Conservation (phyloP, 1,140 invertebrate species). For the Pogonomyrmex barbatus region DNA sequence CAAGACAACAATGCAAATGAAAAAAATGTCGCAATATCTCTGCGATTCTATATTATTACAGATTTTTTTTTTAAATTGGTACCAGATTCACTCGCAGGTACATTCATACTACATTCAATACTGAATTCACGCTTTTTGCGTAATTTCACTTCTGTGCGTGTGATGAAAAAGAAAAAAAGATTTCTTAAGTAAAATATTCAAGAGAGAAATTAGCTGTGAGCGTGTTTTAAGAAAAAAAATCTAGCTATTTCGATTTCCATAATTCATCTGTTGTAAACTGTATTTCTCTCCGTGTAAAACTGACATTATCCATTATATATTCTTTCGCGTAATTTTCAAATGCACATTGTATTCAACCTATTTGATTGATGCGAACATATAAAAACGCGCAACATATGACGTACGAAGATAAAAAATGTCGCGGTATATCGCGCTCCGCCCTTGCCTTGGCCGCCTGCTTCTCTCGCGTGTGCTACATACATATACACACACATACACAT, state of each 20-base stretch:
- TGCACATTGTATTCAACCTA: background rate
- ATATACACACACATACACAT: background rate
- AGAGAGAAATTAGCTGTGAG: background rate
- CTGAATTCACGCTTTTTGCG: background rate
- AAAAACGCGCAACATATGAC: background rate
- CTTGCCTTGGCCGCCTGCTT: background rate
- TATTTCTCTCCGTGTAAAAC: background rate
- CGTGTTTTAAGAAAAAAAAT: background rate
- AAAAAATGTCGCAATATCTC: background rate
- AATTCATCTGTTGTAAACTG: background rate
- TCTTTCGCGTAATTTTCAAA: background rate
- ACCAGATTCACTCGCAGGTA: background rate
- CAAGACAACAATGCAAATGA: background rate
- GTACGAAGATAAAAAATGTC: conserved; percentile 34
- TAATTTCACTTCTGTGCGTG: background rate
- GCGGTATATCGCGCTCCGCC: conserved; percentile 2
- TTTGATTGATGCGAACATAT: conserved; percentile 13
- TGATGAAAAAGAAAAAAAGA: background rate
- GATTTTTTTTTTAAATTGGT: conserved; percentile 2
- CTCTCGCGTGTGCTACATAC: background rate
- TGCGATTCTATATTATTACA: conserved; percentile 5
- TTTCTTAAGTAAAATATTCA: background rate
- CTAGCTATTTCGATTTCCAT: background rate
- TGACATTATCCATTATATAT: background rate
- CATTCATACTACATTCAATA: background rate